Base-by-base conservation (phyloP, 2,888 invertebrate species). In the Hirudinaria manillensis region DNA sequence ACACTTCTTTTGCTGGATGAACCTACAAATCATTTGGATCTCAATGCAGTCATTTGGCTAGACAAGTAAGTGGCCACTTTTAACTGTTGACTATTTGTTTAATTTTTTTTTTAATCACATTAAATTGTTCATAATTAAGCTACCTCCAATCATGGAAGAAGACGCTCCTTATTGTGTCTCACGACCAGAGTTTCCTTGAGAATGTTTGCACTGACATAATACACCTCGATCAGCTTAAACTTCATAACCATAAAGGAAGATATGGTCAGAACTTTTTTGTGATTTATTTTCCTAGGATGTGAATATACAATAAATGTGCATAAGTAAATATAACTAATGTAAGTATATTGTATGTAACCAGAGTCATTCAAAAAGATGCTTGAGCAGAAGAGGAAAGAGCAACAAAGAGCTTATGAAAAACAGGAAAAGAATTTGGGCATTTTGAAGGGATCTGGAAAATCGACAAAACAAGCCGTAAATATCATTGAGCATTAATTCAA, bases 31-130 rank as follows among this genome's bases (percentile, higher is more conserved):
- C 99, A 99, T 87, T 90, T 99, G 81, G 99, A 99, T 89, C 88
- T 99, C 76, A 99, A 99, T 84, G 99, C 99, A 79, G 99, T 99
- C 72, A 99, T 99, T 88, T 99, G 99, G 99, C 89, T 99, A 76
- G 99, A 99, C 84, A 98, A 99, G 91, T 93, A 87, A 88, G 90
- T 87, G 27, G 21, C 16, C 19, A 3, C 16, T 55, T 10, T 56
- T 55, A 10, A 61, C 7, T 72, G 24, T 32, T 61, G 13, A 68
- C 4, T n/a, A 32, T 38, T 70, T 70, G 36, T n/a, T 24, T 24
- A 70, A 66, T 16, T 70, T 7, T 21, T 38, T 70, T 70, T 38
- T 10, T 45, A 70, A 70, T 32, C n/a, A 13, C n/a, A 24, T 27
- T 68, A 36, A 68, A 27, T 68, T 4, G 13, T 27, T 29, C 10